Base-by-base conservation (phyloP, 2,113 vertebrate species). In the Fulica atra region DNA sequence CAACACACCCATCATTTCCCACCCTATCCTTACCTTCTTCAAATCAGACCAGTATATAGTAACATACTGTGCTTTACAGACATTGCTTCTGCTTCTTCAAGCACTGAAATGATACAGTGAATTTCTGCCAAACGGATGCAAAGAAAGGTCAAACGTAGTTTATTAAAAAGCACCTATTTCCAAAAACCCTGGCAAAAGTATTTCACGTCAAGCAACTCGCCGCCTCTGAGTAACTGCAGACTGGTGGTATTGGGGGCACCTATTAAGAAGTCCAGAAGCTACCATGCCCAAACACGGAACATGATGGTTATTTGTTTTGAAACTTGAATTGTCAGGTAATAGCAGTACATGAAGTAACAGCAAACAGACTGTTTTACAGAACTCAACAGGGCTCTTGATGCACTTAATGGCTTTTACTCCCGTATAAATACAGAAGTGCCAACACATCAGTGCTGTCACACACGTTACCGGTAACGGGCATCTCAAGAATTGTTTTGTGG, bases 101-200 rank as follows among this genome's bases (percentile, higher is more conserved):
- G 84, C 92, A 86, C 84, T 72, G 46, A 88, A 96, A 93, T 53
- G 42, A 95, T 60, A 68, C 21, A 40, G 54, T 70, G 35, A 90
- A 78, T 78, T 81, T 86, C 80, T 71, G 85, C 60, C 79, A 95
- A 86, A 85, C 51, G 35, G 80, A 93, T 86, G 83, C 25, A 64
- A 92, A 48, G 54, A 73, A 92, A 86, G 71, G 61, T 83, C 59
- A 95, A 81, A 74, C 6, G 16, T 24, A 38, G 68, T 92, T 91
- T 21, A 93, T 86, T 77, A 70, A 81, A 89, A 94, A 92, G 63
- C 29, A 66, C 1, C 0, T 23, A 38, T 44, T 88, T 90, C 64
- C 51, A 48, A 73, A 89, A 86, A 21, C 51, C 24, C 36, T 53
- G 18, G 46, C 38, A 81, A 70, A 86, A 92, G 8, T 31, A 88